phyloP scores from a whole-genome alignment of 2,797 vertebrate species.

The Ambastaia sidthimunki region DNA sequence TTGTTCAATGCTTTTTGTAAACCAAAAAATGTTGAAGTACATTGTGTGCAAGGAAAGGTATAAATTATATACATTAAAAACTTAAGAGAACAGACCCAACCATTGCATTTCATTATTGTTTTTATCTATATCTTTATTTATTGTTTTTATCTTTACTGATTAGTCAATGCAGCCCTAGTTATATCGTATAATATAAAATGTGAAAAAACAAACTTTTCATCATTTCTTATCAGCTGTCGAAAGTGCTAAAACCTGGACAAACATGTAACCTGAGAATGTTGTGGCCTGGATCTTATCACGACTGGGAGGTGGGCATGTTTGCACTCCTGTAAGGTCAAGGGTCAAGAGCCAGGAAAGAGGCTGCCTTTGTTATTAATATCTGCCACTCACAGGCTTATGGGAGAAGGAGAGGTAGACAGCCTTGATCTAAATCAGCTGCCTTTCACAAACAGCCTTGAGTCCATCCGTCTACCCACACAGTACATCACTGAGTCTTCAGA shows the following conservation, averaged over 20 bases:
- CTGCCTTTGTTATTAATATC: constrained; percentile 41
- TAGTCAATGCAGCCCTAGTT: neutral
- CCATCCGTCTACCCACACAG: constrained; percentile 46
- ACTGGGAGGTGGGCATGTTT: constrained; percentile 44
- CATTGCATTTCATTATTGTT: neutral
- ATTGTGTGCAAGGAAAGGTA: neutral
- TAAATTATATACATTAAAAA: neutral
- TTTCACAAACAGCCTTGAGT: constrained; percentile 49
- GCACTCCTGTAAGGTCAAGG: constrained; percentile 28
- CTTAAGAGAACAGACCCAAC: neutral
- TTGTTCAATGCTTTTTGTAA: neutral
- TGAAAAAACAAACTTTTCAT: neutral
- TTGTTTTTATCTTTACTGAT: neutral
- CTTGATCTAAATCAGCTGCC: constrained; percentile 39
- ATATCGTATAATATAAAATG: neutral
- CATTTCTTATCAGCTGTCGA: neutral
- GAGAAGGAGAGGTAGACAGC: constrained; percentile 28
- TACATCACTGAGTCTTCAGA: constrained; percentile 32
- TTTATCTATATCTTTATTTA: too few relatives aligned
- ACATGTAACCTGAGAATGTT: constrained; percentile 5
- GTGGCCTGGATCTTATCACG: constrained; percentile 34
- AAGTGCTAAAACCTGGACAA: constrained; percentile 14
- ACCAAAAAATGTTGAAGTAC: neutral
- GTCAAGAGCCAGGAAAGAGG: constrained; percentile 43
- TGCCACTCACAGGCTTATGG: constrained; percentile 7